Base-by-base conservation (phyloP, 2,113 vertebrate species). In the Chlamydotis undulata region DNA sequence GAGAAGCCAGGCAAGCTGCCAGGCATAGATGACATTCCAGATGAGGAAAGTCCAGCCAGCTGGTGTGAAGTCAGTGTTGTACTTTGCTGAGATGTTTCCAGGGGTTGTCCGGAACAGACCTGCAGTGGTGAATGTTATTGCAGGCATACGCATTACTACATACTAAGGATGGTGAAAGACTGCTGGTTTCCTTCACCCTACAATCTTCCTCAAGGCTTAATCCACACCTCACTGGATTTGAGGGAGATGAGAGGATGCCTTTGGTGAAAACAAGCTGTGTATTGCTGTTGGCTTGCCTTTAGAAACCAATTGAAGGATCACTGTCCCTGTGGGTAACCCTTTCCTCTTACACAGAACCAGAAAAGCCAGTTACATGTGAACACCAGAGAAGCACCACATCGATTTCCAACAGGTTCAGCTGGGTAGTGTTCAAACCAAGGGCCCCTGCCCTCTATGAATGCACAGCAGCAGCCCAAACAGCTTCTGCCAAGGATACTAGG, bases 21-120 rank as follows among this genome's bases (percentile, higher is more conserved):
- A 97, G 37, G 63, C 14, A 5, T 96, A 93, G 93, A 97, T 97
- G 61, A 96, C 61, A 21, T 97, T 97, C 96, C 97, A 97, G 90
- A 97, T 96, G 59, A 88, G 94, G 87, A 98, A 97, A 67, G 96
- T 96, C 97, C 96, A 94, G 49, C 64, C 67, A 24, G 90, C 95
- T 24, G 94, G 97, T 61, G 94, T 98, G 87, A 98, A 96, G 52
- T 92, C 63, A 6, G 90, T 96, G 78, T 43, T 75, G 81, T 95
- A 96, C n/a, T 97, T 97, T 4, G 59, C 92, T 0, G 96, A 98
- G 94, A 97, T 77, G 53, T 97, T 97, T 67, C 96, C 96, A 92
- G 93, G 93, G 57, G 92, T 96, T 94, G 97, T 92, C 64, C 87
- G 95, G 85, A 98, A 98, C 64, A 97, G 25, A 83, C 89, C 97